These are phyloP conservation scores for Bugulina stolonifera DNA, from an alignment of 2,888 invertebrate species.

Conservation along the genomic window DNA sequence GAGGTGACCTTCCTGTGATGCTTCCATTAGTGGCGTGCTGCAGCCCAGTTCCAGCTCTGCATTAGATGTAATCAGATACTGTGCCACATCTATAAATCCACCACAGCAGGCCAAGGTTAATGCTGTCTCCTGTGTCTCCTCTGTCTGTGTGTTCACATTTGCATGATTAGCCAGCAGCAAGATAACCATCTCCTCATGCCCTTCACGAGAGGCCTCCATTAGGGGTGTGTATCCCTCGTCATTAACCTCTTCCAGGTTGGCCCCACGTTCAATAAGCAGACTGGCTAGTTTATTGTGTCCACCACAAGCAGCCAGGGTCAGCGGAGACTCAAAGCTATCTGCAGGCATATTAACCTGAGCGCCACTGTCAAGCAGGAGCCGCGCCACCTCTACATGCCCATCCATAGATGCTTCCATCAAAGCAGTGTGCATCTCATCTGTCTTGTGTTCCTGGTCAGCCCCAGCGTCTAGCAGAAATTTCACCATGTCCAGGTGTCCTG, in stretches of 20 bases:
- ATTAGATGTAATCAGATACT: conserved; percentile 88
- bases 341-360: conserved; percentile 99
- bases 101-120: conserved; percentile 94
- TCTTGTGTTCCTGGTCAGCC: conserved; percentile 95
- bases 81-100: conserved; percentile 82
- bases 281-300: conserved; percentile 96
- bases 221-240: conserved; percentile 98
- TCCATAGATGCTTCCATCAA: conserved; percentile 99
- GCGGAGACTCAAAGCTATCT: conserved; percentile 96
- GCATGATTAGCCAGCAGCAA: conserved; percentile 86
- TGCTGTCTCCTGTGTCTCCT: conserved; percentile 95
- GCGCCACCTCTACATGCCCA: conserved; percentile 95
- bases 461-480: conserved; percentile 88
- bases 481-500: conserved; percentile 89
- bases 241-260: conserved; percentile 97
- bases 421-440: conserved; percentile 99
- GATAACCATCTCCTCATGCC: conserved; percentile 97
- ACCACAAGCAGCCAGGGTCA: conserved; percentile 95
- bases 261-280: conserved; percentile 89
- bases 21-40: conserved; percentile 96
- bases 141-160: conserved; percentile 95
- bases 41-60: conserved; percentile 84
- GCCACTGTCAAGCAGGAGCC: conserved; percentile 86
- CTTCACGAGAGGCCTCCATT: conserved; percentile 98
- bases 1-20: conserved; percentile 92